These are phyloP conservation scores for Drosophila grimshawi DNA, from an alignment of 1,140 invertebrate genomes.

Conservation along the genomic window DNA sequence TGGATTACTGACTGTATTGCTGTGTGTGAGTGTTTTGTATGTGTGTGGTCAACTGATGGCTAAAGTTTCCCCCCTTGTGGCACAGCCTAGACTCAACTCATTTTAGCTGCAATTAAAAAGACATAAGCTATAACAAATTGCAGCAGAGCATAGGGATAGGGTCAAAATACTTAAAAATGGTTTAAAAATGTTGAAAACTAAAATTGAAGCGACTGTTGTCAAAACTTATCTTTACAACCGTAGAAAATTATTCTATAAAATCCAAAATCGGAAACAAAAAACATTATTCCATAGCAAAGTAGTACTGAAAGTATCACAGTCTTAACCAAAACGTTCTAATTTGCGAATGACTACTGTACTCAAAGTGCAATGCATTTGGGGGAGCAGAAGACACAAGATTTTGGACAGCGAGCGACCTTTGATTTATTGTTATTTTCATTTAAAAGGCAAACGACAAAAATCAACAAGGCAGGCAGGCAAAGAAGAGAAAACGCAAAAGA, in stretches of 20 bases:
- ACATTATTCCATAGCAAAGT: too few species aligned
- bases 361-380: constrained; percentile 35
- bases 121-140: neutral
- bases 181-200: too few species aligned
- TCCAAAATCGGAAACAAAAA: too few species aligned
- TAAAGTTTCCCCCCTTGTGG: constrained; percentile 17
- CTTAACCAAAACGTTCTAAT: neutral
- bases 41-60: neutral
- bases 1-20: neutral
- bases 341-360: constrained; percentile 7
- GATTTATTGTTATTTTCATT: constrained; percentile 82
- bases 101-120: neutral
- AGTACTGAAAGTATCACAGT: neutral
- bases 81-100: neutral
- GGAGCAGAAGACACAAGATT: constrained; percentile 4
- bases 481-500: constrained; percentile 16
- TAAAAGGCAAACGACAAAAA: constrained; percentile 82
- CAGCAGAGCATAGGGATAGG: neutral
- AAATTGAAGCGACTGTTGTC: too few species aligned
- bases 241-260: too few species aligned
- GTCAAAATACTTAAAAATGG: too few species aligned
- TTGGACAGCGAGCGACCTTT: constrained; percentile 56
- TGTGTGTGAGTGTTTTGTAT: constrained; percentile 34
- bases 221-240: too few species aligned
- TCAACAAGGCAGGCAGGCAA: constrained; percentile 49